phyloP scores from a whole-genome alignment of 2,888 invertebrate genomes.

The Arge pagana region DNA sequence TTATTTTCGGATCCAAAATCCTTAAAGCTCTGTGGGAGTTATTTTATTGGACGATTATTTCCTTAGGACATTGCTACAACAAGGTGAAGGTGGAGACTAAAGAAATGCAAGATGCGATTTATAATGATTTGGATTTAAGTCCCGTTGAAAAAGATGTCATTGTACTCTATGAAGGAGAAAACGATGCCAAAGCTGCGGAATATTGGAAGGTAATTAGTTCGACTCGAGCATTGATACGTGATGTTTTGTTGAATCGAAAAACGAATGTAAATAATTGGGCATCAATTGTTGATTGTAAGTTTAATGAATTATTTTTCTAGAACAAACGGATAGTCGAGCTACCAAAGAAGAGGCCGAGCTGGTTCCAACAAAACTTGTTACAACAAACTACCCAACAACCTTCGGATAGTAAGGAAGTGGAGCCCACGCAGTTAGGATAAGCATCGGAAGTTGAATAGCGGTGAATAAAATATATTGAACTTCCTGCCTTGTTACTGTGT shows the following conservation, averaged over 20 bases:
- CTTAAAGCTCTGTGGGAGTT: slow-evolving; percentile 1
- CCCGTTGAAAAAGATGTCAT: slow-evolving; percentile 85
- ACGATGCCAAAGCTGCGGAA: slow-evolving; percentile 59
- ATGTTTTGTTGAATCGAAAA: too few species aligned
- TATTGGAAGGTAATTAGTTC: slow-evolving; percentile 59
- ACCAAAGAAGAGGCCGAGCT: slow-evolving; percentile 80
- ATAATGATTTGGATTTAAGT: slow-evolving; percentile 69
- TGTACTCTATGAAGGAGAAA: slow-evolving; percentile 85
- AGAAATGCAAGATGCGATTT: slow-evolving; percentile 76
- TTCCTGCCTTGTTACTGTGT: too few species aligned
- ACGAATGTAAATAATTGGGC: not conserved
- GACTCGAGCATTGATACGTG: not conserved
- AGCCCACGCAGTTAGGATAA: slow-evolving; percentile 75
- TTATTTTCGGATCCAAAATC: slow-evolving; percentile 4
- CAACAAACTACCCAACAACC: slow-evolving; percentile 77
- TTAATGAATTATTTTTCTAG: slow-evolving; percentile 40
- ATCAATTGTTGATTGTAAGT: not conserved
- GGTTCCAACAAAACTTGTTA: slow-evolving; percentile 86
- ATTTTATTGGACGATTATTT: slow-evolving; percentile 19
- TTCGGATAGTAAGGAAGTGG: slow-evolving; percentile 72
- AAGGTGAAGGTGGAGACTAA: slow-evolving; percentile 82
- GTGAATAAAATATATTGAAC: too few species aligned
- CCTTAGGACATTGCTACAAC: slow-evolving; percentile 82
- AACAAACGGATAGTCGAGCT: slow-evolving; percentile 83
- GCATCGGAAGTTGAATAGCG: too few species aligned